phyloP scores from a whole-genome alignment of 2,888 invertebrate genomes.

The Xylocampa areola region DNA sequence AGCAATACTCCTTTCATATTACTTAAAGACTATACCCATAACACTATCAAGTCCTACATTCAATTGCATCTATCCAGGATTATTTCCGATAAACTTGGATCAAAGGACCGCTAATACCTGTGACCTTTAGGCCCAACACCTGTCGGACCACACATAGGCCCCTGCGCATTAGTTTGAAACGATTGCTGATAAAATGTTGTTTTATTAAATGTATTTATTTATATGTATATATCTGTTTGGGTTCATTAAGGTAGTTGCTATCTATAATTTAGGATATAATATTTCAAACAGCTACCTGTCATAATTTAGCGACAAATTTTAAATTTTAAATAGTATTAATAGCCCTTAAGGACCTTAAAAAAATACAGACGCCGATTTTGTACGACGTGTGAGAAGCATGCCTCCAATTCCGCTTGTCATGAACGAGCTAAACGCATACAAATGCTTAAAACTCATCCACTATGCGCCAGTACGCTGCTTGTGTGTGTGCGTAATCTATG shows the following conservation, averaged over 20 bases:
- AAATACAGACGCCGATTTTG: too few species aligned
- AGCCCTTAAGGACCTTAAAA: too few species aligned
- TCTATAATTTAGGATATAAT: constrained; percentile 18
- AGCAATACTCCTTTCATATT: constrained; percentile 16
- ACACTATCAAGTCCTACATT: constrained; percentile 29
- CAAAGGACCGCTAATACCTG: constrained; percentile 61
- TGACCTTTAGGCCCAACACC: constrained; percentile 59
- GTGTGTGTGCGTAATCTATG: too few species aligned
- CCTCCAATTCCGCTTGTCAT: too few species aligned
- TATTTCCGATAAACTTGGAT: constrained; percentile 45
- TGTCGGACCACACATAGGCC: constrained; percentile 54
- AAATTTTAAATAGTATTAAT: too few species aligned
- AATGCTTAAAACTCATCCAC: too few species aligned
- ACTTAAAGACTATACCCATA: constrained; percentile 21
- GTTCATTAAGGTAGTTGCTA: constrained; percentile 43
- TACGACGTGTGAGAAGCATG: too few species aligned
- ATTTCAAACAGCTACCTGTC: constrained; percentile 17
- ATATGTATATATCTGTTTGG: constrained; percentile 33
- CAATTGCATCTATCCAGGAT: constrained; percentile 32
- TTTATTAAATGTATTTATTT: constrained; percentile 35
- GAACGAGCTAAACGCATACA: too few species aligned
- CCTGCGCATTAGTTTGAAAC: constrained; percentile 45
- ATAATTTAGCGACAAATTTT: constrained; percentile 21
- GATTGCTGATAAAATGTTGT: constrained; percentile 43
- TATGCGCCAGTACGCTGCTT: too few species aligned